Conservation (phyloP, 2,113 vertebrate genomes). For the Malurus melanocephalus region DNA sequence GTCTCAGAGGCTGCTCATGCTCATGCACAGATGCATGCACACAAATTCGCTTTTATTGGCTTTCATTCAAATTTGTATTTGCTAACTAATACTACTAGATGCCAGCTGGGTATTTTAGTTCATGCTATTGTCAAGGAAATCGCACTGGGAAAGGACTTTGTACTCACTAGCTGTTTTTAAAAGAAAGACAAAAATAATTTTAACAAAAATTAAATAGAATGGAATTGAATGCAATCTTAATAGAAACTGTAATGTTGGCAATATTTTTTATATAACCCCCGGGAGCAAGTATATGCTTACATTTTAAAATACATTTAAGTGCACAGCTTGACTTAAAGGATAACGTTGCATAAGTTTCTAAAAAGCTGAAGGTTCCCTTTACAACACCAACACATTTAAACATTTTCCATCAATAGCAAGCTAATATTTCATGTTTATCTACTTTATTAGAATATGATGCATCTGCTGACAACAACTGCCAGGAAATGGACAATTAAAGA, state of each 20-base stretch:
- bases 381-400: background rate
- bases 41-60: background rate
- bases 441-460: background rate
- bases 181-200: background rate
- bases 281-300: background rate
- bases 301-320: background rate
- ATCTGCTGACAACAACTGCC: background rate
- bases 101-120: background rate
- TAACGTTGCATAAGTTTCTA: background rate
- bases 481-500: background rate
- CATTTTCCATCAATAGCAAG: background rate
- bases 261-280: background rate
- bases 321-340: background rate
- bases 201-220: background rate
- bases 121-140: background rate
- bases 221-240: background rate
- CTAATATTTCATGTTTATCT: background rate
- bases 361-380: background rate
- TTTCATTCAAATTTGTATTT: conserved; percentile 7
- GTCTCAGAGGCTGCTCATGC: background rate
- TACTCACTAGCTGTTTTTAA: background rate
- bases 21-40: background rate
- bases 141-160: background rate
- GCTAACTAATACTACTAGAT: background rate
- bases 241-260: background rate